These are phyloP conservation scores for Psittacula echo DNA, from an alignment of 2,797 vertebrate species.

Conservation along the genomic window DNA sequence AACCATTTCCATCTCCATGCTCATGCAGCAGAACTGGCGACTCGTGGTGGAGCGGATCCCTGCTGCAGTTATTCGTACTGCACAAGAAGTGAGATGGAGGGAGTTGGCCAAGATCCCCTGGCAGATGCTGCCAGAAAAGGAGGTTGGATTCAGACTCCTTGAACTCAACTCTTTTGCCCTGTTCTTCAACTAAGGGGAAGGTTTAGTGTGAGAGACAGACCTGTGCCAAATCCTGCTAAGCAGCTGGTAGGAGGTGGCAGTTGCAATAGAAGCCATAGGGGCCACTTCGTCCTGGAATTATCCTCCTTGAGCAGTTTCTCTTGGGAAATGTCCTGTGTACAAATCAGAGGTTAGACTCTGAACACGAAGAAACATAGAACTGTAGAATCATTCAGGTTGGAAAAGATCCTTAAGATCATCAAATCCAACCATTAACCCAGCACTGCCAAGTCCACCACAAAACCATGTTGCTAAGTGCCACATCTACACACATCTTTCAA, in stretches of 20 bases:
- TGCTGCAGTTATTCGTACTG: accelerated
- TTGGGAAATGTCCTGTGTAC: neutral
- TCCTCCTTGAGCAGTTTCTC: neutral
- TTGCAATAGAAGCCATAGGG: neutral
- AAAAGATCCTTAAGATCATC: neutral
- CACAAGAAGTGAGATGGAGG: accelerated
- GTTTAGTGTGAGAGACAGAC: neutral
- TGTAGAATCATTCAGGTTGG: neutral
- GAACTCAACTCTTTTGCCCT: neutral
- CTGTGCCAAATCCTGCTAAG: neutral
- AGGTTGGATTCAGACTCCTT: neutral
- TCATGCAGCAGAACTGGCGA: accelerated
- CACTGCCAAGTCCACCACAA: neutral
- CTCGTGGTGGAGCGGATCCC: accelerated
- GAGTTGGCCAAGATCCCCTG: accelerated
- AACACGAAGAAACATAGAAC: neutral
- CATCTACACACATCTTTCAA: neutral
- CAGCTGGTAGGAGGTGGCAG: neutral
- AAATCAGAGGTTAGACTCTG: neutral
- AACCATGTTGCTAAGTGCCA: neutral
- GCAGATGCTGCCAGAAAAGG: neutral
- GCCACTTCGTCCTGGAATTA: neutral
- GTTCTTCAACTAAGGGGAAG: neutral
- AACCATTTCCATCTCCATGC: neutral
- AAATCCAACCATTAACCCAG: neutral